Conservation (phyloP, 1,140 invertebrate species). For the Drosophila littoralis region DNA sequence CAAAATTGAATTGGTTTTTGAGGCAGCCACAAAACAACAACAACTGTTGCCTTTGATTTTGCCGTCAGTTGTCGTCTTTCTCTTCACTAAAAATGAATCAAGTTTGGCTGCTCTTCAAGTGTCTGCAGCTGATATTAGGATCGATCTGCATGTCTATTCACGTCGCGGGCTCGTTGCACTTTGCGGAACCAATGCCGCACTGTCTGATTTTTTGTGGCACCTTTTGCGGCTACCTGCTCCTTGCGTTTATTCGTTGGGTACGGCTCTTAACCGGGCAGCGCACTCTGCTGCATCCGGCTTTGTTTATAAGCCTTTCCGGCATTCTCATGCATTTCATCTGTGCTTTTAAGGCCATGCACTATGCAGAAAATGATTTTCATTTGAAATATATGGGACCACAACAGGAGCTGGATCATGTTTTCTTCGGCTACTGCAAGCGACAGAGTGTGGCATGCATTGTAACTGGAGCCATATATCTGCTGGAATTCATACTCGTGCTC, state of each 20-base stretch:
- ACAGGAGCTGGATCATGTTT: slow-evolving; percentile 20
- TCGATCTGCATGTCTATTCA: slow-evolving; percentile 1
- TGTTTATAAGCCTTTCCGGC: not conserved
- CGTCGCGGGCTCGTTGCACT: not conserved
- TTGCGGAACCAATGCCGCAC: slow-evolving; percentile 23
- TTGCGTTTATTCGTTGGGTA: not conserved
- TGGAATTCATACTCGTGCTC: slow-evolving; percentile 18
- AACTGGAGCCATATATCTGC: not conserved
- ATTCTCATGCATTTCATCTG: slow-evolving; percentile 27
- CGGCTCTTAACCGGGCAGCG: slow-evolving; percentile 2
- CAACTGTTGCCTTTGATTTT: not conserved
- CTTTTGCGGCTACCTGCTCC: slow-evolving; percentile 26
- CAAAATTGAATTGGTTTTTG: slow-evolving; percentile 58
- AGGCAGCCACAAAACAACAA: slow-evolving; percentile 38
- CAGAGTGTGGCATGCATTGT: slow-evolving; percentile 19
- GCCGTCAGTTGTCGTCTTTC: not conserved
- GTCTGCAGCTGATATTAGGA: slow-evolving; percentile 7
- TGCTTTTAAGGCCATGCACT: slow-evolving; percentile 13
- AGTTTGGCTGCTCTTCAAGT: slow-evolving; percentile 28
- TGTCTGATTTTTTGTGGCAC: slow-evolving; percentile 39
- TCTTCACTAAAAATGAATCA: slow-evolving; percentile 38
- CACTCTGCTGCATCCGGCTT: slow-evolving; percentile 12
- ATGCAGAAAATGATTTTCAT: slow-evolving; percentile 41
- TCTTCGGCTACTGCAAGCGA: slow-evolving; percentile 20
- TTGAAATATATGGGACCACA: slow-evolving; percentile 32